phyloP scores from a whole-genome alignment of 2,113 vertebrate species.

The Trematocara stigmaticum region DNA sequence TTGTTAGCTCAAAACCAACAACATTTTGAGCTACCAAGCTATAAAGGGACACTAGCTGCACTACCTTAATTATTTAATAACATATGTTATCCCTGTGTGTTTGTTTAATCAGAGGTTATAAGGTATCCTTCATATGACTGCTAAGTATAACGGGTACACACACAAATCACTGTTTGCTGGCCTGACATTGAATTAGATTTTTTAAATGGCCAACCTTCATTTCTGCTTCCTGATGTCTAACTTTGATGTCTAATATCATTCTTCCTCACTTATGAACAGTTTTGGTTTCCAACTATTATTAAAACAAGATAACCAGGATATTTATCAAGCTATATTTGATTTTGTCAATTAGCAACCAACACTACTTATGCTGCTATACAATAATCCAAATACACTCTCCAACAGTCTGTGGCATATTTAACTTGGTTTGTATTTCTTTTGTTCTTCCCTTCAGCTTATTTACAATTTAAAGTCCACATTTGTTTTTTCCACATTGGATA shows the following conservation, averaged over 20 bases:
- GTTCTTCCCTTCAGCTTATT: neutral
- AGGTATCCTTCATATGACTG: neutral
- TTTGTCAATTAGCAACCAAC: neutral
- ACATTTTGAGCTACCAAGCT: neutral
- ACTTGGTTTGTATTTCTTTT: neutral
- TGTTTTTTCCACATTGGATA: fast-evolving
- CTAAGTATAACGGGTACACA: fast-evolving
- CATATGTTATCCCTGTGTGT: neutral
- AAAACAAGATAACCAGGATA: neutral
- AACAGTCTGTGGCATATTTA: neutral
- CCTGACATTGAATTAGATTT: neutral
- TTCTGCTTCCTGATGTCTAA: neutral
- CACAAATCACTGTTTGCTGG: neutral
- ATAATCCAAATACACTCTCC: neutral
- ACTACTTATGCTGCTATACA: neutral
- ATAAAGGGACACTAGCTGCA: neutral
- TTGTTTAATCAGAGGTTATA: neutral
- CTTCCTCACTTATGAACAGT: fast-evolving
- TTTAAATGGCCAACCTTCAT: neutral
- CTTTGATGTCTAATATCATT: neutral
- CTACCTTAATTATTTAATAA: neutral
- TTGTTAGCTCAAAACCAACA: neutral
- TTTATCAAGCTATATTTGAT: neutral
- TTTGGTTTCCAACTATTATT: neutral
- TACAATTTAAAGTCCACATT: neutral